Evolutionary conservation across 2,797 vertebrate species (phyloP).

Genomic region (Lepus oiostolus): DNA sequence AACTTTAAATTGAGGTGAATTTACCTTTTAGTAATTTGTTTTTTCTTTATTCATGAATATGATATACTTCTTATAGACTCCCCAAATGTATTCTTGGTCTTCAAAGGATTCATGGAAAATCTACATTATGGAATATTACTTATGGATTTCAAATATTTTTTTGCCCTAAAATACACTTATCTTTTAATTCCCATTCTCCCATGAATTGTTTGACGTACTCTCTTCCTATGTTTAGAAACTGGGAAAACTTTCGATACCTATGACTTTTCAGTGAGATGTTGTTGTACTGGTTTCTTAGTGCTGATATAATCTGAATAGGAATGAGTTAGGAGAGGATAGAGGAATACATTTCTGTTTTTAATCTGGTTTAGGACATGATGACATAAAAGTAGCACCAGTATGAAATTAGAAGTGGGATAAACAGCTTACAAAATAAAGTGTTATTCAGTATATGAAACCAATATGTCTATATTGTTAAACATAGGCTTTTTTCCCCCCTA

Average conservation of each 20-base stretch:
- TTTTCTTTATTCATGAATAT: slow-evolving; percentile 5
- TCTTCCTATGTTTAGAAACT: neutral
- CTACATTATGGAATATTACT: too few relatives aligned
- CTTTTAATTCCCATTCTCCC: too few relatives aligned
- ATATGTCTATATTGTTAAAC: slow-evolving; percentile 16
- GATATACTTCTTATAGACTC: neutral
- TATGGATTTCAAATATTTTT: too few relatives aligned
- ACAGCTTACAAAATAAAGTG: neutral
- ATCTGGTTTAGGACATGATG: slow-evolving; percentile 34
- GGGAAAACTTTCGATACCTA: slow-evolving; percentile 7
- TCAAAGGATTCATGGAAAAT: too few relatives aligned
- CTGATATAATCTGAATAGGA: neutral
- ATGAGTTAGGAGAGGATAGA: slow-evolving; percentile 9
- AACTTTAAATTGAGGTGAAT: slow-evolving; percentile 30
- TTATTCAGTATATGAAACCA: slow-evolving; percentile 22
- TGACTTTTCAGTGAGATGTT: slow-evolving; percentile 6
- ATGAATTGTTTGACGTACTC: too few relatives aligned
- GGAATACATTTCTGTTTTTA: slow-evolving; percentile 46
- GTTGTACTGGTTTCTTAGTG: slow-evolving; percentile 32
- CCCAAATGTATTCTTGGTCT: neutral
- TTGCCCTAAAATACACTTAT: too few relatives aligned
- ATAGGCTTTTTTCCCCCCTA: neutral
- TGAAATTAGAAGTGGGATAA: slow-evolving; percentile 53
- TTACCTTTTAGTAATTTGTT: slow-evolving; percentile 4
- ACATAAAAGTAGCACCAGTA: slow-evolving; percentile 11